Evolutionary conservation across 2,113 vertebrate genomes (phyloP).

Genomic region (Neolamprologus brichardi): DNA sequence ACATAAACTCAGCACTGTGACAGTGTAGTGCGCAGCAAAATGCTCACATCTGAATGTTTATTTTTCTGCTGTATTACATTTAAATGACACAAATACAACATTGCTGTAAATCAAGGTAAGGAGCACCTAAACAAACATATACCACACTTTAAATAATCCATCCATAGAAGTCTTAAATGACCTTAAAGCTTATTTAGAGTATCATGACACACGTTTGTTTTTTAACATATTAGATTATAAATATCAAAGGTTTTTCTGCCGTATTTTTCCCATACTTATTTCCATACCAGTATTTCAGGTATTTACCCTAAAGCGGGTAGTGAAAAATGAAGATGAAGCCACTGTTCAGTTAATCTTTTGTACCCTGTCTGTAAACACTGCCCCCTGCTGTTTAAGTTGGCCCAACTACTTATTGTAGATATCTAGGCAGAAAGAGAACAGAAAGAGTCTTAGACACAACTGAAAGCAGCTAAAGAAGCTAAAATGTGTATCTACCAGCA

Average conservation of each 20-base stretch:
- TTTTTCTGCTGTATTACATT: background rate
- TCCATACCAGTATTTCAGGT: background rate
- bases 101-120: background rate
- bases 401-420: background rate
- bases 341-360: background rate
- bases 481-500: background rate
- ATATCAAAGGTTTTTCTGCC: background rate
- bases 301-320: background rate
- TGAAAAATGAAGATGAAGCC: background rate
- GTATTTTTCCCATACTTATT: background rate
- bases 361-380: background rate
- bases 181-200: background rate
- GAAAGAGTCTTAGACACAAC: background rate
- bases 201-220: background rate
- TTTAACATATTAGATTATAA: background rate
- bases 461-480: background rate
- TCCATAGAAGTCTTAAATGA: background rate
- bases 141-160: background rate
- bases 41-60: background rate
- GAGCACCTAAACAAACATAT: background rate
- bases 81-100: background rate
- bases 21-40: background rate
- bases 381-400: conserved; percentile 13
- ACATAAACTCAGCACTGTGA: background rate
- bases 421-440: background rate